Base-by-base conservation (phyloP, 2,113 vertebrate species). In the Ailuropoda melanoleuca region DNA sequence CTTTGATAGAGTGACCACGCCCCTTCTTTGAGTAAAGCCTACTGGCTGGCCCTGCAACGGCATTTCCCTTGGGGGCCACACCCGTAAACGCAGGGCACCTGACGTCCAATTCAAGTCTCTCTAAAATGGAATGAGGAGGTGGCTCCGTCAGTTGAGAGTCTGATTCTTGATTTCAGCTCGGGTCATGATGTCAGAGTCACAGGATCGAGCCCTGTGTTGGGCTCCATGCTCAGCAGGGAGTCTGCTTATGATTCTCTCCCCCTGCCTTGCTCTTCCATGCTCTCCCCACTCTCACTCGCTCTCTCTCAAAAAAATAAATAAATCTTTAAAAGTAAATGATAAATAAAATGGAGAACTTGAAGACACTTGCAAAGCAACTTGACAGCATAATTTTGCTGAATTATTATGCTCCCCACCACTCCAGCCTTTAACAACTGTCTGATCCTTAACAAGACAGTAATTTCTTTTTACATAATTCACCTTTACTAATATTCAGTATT, bases 121-220 rank as follows among this genome's bases (percentile, higher is more conserved):
- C 80, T 11, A 60, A 86, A 81, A 60, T 31, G 21, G 21, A n/a
- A 34, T 8, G 34, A n/a, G 34, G 66, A 34, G 66, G 66, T 68
- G 17, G 34, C 66, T 46, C 39, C 29, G 72, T 75, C 23, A 23
- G 23, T 74, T 29, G 43, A 17, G 72, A 7, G 0, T 14, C 72
- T 13, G 5, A 46, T 23, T 68, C 66, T n/a, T n/a, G 34, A n/a
- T 68, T 46, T 75, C 6, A 39, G 72, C 72, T 75, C 24, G 3
- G 72, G 72, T 75, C 39, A 46, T 8, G 39, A 75, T 15, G 24
- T 29, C 39, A 14, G 23, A 13, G 24, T 75, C 24, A 8, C 15
- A 24, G 72, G 72, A 29, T 29, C 6, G 1, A 46, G 72, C 72
- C 39, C 13, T 13, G 1, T 3, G 0, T 29, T 15, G 3, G 72